Percentiles rank a stretch among this genome's conserved stretches.
Evolutionary conservation across 1,140 invertebrate species (phyloP).

Genomic region (Archegozetes longisetosus): DNA sequence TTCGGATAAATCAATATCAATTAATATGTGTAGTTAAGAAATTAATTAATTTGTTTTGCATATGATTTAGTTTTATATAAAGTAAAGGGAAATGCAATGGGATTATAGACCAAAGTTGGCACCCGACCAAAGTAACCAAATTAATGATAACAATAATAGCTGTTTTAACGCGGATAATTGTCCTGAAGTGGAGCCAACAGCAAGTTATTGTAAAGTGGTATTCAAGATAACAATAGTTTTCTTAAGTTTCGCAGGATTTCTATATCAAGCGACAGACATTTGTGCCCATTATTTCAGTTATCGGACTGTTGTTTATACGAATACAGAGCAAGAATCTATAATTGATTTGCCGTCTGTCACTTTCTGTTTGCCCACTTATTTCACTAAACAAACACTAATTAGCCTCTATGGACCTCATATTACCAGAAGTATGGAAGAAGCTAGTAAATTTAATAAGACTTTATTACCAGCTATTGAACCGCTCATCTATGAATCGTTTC

Average conservation of each 20-base stretch:
- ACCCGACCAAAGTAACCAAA: neutral
- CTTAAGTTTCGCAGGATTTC: conserved; percentile 11
- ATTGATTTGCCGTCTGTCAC: conserved; percentile 11
- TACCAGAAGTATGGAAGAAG: conserved; percentile 3
- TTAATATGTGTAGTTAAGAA: no score
- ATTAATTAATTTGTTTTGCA: no score
- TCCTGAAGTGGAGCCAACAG: neutral
- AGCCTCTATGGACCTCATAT: conserved; percentile 7
- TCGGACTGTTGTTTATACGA: conserved; percentile 11
- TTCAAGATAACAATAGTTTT: conserved; percentile 11
- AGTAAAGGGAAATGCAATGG: neutral
- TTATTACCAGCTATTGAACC: conserved; percentile 7
- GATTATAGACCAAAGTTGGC: neutral
- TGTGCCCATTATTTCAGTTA: conserved; percentile 12
- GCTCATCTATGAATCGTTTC: conserved; percentile 12
- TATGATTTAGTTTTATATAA: no score
- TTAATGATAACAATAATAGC: neutral
- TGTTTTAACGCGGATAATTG: neutral
- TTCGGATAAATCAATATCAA: no score
- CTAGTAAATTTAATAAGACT: neutral
- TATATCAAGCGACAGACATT: conserved; percentile 13
- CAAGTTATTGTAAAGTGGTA: conserved; percentile 7
- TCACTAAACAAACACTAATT: conserved; percentile 5
- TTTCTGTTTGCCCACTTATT: conserved; percentile 13
- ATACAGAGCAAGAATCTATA: conserved; percentile 13